Evolutionary conservation across 1,140 invertebrate genomes (phyloP).

Genomic region (Dendroctonus valens): DNA sequence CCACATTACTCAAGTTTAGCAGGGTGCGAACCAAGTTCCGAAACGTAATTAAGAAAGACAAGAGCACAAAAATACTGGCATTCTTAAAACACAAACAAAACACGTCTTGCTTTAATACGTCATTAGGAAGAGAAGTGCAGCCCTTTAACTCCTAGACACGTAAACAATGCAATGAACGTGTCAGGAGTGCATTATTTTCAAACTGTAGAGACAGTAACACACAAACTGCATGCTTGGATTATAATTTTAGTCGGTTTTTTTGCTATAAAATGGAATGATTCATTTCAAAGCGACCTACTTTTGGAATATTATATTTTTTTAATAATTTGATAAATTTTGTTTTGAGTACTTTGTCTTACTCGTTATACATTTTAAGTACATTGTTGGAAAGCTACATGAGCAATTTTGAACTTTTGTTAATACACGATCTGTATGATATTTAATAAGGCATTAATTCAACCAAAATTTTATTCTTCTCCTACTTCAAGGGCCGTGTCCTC

Average conservation of each 20-base stretch:
- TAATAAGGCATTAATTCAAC: too few relatives aligned
- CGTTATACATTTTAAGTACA: too few relatives aligned
- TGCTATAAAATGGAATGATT: background rate
- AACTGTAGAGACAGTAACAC: constrained; percentile 19
- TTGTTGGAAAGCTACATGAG: too few relatives aligned
- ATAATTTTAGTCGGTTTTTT: background rate
- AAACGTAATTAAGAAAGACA: constrained; percentile 19
- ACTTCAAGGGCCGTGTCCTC: too few relatives aligned
- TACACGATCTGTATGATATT: too few relatives aligned
- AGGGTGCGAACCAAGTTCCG: constrained; percentile 3
- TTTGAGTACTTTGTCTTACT: too few relatives aligned
- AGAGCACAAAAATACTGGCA: constrained; percentile 19
- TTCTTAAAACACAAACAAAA: constrained; percentile 18
- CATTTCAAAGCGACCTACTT: too few relatives aligned
- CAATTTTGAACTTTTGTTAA: too few relatives aligned
- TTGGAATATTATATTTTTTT: too few relatives aligned
- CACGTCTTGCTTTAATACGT: constrained; percentile 27
- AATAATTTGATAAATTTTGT: too few relatives aligned
- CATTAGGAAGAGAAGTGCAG: constrained; percentile 26
- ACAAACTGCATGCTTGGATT: constrained; percentile 22
- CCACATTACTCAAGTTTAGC: constrained; percentile 15
- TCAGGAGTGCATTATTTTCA: constrained; percentile 20
- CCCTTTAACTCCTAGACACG: constrained; percentile 31
- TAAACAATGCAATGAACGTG: constrained; percentile 28
- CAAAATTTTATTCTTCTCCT: too few relatives aligned